Conservation (phyloP, 1,140 invertebrate species). For the Oppia nitens region DNA sequence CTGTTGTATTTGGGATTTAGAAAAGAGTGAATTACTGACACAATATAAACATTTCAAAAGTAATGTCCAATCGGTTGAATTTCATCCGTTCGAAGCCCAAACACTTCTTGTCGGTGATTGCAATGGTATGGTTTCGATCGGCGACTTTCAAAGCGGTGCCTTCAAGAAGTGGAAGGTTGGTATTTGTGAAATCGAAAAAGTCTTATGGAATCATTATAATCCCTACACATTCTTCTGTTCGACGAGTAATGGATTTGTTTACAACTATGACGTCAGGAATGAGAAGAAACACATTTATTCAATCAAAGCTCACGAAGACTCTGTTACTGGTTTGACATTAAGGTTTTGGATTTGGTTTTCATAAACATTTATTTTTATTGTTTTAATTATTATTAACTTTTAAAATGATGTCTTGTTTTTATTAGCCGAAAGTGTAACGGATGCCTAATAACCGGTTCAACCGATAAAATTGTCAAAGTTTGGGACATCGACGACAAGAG, state of each 20-base stretch:
- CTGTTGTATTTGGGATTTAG: conserved; percentile 82
- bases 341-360: no score
- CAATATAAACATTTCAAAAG: conserved; percentile 55
- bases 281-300: conserved; percentile 51
- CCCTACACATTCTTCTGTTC: conserved; percentile 55
- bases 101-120: conserved; percentile 56
- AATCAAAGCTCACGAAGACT: conserved; percentile 54
- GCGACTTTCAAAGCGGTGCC: conserved; percentile 4
- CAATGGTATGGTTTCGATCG: conserved; percentile 35
- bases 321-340: conserved; percentile 45
- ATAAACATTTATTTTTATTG: no score
- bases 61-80: conserved; percentile 34
- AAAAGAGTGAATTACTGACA: conserved; percentile 49
- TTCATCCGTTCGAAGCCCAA: conserved; percentile 59
- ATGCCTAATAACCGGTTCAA: conserved; percentile 48
- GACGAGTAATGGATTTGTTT: conserved; percentile 56
- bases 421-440: conserved; percentile 41
- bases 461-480: conserved; percentile 53
- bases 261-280: conserved; percentile 57
- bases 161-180: conserved; percentile 45
- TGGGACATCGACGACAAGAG: conserved; percentile 46
- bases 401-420: not conserved
- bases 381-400: not conserved
- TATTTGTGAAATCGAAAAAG: conserved; percentile 64
- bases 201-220: conserved; percentile 62